A percentile compares a stretch with the other conserved stretches of the same genome.
phyloP scores from a whole-genome alignment of 1,140 invertebrate genomes.

The Phocides pigmalion region DNA sequence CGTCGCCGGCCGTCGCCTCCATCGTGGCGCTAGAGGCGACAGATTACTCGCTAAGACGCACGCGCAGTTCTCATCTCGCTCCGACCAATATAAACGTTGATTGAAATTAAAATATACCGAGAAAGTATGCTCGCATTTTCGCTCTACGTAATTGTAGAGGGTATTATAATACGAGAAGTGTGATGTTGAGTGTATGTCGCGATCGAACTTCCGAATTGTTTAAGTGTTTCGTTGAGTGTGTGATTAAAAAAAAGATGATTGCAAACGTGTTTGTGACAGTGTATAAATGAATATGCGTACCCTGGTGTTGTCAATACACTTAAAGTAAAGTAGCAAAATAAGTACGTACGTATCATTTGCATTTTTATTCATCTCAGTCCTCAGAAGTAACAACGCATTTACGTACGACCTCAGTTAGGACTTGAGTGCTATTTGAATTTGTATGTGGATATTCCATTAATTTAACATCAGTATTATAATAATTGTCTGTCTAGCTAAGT shows the following conservation, averaged over 20 bases:
- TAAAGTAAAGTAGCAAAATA: slow-evolving; percentile 38
- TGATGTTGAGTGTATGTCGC: slow-evolving; percentile 22
- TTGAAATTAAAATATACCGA: slow-evolving; percentile 64
- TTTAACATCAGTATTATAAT: no score
- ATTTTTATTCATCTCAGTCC: no score
- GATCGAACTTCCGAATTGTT: slow-evolving; percentile 10
- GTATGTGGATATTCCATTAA: no score
- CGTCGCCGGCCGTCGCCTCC: slow-evolving; percentile 47
- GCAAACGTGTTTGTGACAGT: slow-evolving; percentile 10
- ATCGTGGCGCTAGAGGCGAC: slow-evolving; percentile 50
- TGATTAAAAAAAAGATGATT: background rate
- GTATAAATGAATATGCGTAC: slow-evolving; percentile 4
- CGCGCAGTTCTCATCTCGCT: slow-evolving; percentile 66
- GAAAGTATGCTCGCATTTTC: slow-evolving; percentile 50
- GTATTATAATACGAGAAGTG: slow-evolving; percentile 1
- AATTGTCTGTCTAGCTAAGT: no score
- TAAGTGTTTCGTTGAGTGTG: slow-evolving; percentile 13
- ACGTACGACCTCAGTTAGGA: no score
- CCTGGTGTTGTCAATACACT: background rate
- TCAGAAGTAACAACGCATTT: no score
- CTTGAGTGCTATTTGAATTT: no score
- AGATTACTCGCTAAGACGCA: slow-evolving; percentile 54
- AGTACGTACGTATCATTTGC: slow-evolving; percentile 1
- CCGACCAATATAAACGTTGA: slow-evolving; percentile 71
- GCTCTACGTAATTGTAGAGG: slow-evolving; percentile 15